Base-by-base conservation (phyloP, 2,113 vertebrate species). In the Bucco capensis region DNA sequence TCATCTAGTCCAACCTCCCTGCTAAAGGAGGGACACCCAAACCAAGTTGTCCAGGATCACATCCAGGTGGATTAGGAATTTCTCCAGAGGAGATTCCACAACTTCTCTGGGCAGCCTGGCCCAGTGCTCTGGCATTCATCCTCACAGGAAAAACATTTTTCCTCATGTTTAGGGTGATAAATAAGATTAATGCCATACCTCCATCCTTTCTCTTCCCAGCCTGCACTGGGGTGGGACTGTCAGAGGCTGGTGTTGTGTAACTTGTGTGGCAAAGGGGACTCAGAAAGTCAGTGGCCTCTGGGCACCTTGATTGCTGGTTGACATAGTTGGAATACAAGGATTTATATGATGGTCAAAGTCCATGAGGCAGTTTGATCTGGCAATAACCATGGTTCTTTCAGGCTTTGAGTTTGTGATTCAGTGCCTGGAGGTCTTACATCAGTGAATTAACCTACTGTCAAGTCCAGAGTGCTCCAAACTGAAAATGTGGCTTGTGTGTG, bases 191-290 rank as follows among this genome's bases (percentile, higher is more conserved):
- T 40, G 49, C 56, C 53, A 17, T 18, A 3, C 4, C 9, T 35
- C n/a, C 10, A 6, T 44, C 13, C 28, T 71, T 49, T 25, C 10
- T 37, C 27, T 33, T 31, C 51, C 27, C 10, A 8, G 33, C 31
- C 44, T 0, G 0, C 1, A 2, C 70, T 40, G n/a, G 14, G 8
- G 7, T 51, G 65, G 33, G 14, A 7, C 44, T 75, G 65, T 18
- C n/a, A 10, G 30, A 30, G 73, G n/a, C 57, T 22, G 77, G 2
- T 16, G 42, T 72, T 75, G 65, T 78, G 49, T 71, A 84, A 78
- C 11, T 71, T 53, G 3, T 5, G 66, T 92, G 49, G 46, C 70
- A 65, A 11, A 89, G 66, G 75, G 35, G 2, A 47, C 24, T 5
- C 10, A 15, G n/a, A 18, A 65, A 25, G 30, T 21, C 60, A 11